Evolutionary conservation across 2,888 invertebrate species (phyloP), one percentile per base, ranked within the genome.

Genomic region (Noctuana brunneofusca): DNA sequence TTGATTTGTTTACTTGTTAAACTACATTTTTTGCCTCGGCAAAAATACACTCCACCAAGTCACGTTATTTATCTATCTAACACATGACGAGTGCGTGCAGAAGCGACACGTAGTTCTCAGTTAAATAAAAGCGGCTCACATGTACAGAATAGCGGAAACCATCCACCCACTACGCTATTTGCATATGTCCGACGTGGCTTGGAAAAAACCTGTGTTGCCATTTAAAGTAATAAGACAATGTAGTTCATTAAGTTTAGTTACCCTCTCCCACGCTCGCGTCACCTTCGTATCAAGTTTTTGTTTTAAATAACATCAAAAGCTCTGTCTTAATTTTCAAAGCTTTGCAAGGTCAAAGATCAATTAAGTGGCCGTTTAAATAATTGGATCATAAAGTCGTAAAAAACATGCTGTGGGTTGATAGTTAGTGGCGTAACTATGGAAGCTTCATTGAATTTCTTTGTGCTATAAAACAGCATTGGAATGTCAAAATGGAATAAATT

Each of bases 201-300:
- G 70, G 76, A 83, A 86, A 87, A 87, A 87, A 81, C 79, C 73
- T 66, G 75, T 77, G 78, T 72, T 66, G 59, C 89, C 89, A 80
- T 87, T 81, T 87, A 79, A 78, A 87, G 89, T 80, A 89, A 85
- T 87, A 89, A 89, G 85, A 90, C 88, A 89, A 89, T 89, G 85
- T 83, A 75, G 79, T 84, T 87, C 86, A 86, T 89, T 88, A 87
- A 78, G 82, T 81, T 79, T 73, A 72, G 81, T 78, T 80, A 72
- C 81, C 75, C 70, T 74, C 79, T 69, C 89, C 89, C 83, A 89
- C 89, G 74, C 75, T 46, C 16, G 56, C 67, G 67, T 73, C 77
- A 79, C 77, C 75, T 78, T 73, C 69, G 68, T 68, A 67, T 69
- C 65, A 60, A 59, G 64, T 66, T 55, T 67, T 68, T 68, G 64